Percentiles rank a stretch among this genome's conserved stretches.
Conservation (phyloP, 2,888 invertebrate species). For the Protophormia terraenovae region DNA sequence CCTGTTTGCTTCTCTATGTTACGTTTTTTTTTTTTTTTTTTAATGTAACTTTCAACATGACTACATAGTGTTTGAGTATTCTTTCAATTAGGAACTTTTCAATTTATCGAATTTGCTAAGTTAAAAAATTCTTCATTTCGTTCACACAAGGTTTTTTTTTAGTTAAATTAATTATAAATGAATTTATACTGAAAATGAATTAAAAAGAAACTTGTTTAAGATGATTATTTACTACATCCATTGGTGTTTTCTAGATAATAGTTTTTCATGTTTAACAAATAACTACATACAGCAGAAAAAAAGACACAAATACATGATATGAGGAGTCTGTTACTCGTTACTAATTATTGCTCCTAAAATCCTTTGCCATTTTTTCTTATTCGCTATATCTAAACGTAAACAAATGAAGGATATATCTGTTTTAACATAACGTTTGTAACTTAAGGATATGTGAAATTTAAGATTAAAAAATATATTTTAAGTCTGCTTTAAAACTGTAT, state of each 20-base stretch:
- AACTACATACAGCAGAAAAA: neutral
- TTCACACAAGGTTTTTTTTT: neutral
- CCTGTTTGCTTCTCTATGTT: no score
- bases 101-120: neutral
- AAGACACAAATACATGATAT: neutral
- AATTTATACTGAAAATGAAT: conserved; percentile 14
- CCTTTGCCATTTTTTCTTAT: neutral
- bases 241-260: neutral
- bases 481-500: no score
- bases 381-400: neutral
- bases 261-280: conserved; percentile 1
- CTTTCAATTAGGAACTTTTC: neutral
- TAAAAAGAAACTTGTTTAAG: neutral
- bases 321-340: neutral
- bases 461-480: neutral
- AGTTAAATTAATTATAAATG: conserved; percentile 35
- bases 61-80: no score
- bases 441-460: neutral
- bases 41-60: no score
- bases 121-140: neutral
- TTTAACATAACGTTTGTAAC: neutral
- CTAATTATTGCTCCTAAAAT: neutral
- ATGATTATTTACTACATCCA: neutral
- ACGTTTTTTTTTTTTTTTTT: no score
- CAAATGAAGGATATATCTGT: neutral